A percentile compares a stretch with the other conserved stretches of the same genome.
These are phyloP conservation scores for Phrynosoma blainvillii DNA, from an alignment of 2,113 vertebrate species.

Conservation along the genomic window DNA sequence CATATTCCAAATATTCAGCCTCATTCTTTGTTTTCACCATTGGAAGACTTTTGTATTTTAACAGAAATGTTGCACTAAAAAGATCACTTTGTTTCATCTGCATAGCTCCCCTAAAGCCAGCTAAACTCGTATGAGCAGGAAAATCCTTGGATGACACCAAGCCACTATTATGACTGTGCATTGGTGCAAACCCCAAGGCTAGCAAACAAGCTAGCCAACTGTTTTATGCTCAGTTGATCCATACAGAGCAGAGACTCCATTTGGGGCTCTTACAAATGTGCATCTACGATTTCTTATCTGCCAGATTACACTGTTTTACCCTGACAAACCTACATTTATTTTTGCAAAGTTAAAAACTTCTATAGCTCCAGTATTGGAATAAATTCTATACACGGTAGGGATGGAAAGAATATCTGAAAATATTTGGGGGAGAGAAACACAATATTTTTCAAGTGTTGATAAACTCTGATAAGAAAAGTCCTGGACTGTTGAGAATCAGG, in stretches of 20 bases:
- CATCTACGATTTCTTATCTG: background rate
- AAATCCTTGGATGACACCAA: constrained; percentile 23
- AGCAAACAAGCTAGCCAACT: background rate
- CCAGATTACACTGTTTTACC: background rate
- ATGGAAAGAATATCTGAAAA: too few relatives aligned
- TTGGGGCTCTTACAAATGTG: background rate
- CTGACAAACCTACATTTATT: background rate
- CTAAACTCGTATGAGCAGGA: background rate
- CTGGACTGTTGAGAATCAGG: too few relatives aligned
- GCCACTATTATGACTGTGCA: rapidly evolving
- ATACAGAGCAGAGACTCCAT: background rate
- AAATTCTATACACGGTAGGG: too few relatives aligned
- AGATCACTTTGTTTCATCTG: background rate
- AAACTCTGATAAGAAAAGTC: too few relatives aligned
- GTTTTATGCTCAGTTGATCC: background rate
- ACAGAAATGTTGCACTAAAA: background rate
- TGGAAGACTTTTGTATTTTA: background rate
- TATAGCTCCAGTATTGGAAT: background rate
- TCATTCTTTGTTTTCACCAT: background rate
- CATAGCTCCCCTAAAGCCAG: constrained; percentile 16
- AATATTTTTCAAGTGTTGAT: too few relatives aligned
- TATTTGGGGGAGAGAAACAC: too few relatives aligned
- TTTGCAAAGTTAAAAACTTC: background rate
- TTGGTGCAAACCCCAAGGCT: background rate
- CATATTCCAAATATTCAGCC: background rate